Conservation (phyloP, 1,140 invertebrate genomes). For the Drosophila suzukii region DNA sequence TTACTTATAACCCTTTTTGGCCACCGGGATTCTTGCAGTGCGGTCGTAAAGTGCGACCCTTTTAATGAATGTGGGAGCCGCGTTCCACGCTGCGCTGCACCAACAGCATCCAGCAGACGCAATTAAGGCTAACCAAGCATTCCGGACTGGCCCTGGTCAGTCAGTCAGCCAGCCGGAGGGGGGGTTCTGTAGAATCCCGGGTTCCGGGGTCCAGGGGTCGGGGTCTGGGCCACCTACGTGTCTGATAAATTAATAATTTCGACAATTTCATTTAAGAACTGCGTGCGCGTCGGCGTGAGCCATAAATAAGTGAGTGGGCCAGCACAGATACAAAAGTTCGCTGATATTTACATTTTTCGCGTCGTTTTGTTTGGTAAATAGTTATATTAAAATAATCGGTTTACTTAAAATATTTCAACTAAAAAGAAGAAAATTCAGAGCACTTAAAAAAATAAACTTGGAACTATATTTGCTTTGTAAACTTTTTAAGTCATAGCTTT, state of each 20-base stretch:
- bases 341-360: neutral
- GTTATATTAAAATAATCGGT: too few species aligned
- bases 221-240: constrained; percentile 47
- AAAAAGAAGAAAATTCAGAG: too few species aligned
- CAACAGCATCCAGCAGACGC: constrained; percentile 37
- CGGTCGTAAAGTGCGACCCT: constrained; percentile 47
- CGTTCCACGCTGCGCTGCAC: constrained; percentile 30
- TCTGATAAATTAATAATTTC: constrained; percentile 74
- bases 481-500: neutral
- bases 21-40: constrained; percentile 10
- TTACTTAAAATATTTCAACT: too few species aligned
- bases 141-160: constrained; percentile 17
- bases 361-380: neutral
- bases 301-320: constrained; percentile 33
- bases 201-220: neutral
- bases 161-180: neutral
- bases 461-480: neutral
- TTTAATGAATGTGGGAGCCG: constrained; percentile 78
- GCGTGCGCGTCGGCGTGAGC: constrained; percentile 36
- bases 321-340: neutral
- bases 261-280: constrained; percentile 63
- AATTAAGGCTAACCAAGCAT: constrained; percentile 75
- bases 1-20: neutral
- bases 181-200: neutral
- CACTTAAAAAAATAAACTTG: neutral